phyloP scores from a whole-genome alignment of 2,113 vertebrate genomes.

The Cinclus mexicanus region DNA sequence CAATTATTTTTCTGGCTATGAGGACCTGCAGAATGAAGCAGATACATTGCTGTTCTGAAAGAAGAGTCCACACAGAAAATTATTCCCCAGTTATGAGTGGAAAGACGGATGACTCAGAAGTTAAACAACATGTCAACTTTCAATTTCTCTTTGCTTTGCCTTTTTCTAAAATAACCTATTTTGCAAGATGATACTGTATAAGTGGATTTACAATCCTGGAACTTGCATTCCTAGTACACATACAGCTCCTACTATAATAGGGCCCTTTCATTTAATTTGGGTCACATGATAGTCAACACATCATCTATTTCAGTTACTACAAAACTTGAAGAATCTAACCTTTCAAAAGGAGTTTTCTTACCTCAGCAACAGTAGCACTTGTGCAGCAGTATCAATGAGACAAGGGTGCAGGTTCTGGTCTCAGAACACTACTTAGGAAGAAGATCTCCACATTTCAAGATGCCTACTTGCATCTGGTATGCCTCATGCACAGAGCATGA shows the following conservation, averaged over 20 bases:
- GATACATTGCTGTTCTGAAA: not conserved
- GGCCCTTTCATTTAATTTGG: not conserved
- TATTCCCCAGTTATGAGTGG: not conserved
- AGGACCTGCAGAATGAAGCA: not conserved
- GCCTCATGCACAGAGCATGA: not conserved
- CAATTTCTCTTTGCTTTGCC: not conserved
- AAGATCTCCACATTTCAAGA: not conserved
- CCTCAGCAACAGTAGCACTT: not conserved
- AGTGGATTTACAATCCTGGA: not conserved
- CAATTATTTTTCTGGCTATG: not conserved
- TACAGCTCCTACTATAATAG: not conserved
- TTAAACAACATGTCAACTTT: not conserved
- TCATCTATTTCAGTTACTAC: not conserved
- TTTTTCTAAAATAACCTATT: not conserved
- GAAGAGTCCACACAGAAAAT: not conserved
- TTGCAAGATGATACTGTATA: not conserved
- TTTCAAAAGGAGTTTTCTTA: not conserved
- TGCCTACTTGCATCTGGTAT: not conserved
- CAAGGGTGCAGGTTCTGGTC: not conserved
- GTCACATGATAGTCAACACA: not conserved
- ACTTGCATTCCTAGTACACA: not conserved
- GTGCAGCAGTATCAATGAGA: not conserved
- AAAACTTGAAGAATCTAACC: not conserved
- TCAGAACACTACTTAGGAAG: not conserved
- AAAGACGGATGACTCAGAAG: not conserved